Base-by-base conservation (phyloP, 2,888 invertebrate genomes). In the Philereme transversata region DNA sequence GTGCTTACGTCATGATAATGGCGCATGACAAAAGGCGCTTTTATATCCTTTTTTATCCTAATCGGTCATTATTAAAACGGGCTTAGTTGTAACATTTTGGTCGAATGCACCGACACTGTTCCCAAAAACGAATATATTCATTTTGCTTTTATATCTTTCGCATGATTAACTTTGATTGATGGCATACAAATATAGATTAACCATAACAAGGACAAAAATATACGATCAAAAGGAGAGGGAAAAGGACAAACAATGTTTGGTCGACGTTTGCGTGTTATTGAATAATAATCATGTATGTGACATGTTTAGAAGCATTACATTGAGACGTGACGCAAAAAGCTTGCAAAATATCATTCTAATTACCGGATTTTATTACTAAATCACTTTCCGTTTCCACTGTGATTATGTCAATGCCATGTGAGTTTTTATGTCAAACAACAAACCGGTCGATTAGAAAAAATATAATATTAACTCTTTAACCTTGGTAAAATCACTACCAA, bases 91-190 rank as follows among this genome's bases (percentile, higher is more conserved):
- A 72, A 73, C 65, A 75, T 74, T 74, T 68, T 83, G 84, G 77
- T 83, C 82, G 82, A 82, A 71, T 87, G 88, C 77, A 81, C 74
- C 81, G 74, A 80, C 83, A 82, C 80, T 81, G 82, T 75, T 73
- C 79, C 75, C 83, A 79, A 86, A 82, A 41, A 62, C 53, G 50
- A 56, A 83, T 78, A 80, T 90, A 90, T 91, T 89, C 89, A 89
- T 87, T 86, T 88, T 89, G 79, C 87, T 86, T 89, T 90, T 88
- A 87, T 90, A 87, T 88, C 90, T 89, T 90, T 90, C 90, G 86
- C 90, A 84, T 90, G 90, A 92, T 91, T 90, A 90, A 88, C 84
- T 89, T 88, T 91, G 90, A 92, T 91, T 89, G 90, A 92, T 90
- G 85, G 88, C 84, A 86, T 90, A 87, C 84, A 90, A 90, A 90